Conservation (phyloP, 2,888 invertebrate species). For the Rotaria sp. region DNA sequence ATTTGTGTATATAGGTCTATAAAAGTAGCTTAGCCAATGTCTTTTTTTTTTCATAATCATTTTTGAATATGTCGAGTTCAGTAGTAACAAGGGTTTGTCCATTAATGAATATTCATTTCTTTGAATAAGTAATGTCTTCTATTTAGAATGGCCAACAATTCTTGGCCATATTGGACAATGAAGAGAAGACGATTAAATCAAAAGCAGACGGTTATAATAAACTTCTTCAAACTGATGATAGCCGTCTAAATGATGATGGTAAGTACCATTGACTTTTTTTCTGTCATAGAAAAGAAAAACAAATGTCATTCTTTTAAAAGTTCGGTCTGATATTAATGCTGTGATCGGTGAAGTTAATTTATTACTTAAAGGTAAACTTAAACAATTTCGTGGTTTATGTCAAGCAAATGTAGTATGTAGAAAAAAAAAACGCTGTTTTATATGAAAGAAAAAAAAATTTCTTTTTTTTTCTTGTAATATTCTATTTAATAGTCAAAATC, state of each 20-base stretch:
- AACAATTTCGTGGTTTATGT: conserved; percentile 79
- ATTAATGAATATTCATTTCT: not conserved
- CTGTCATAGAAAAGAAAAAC: not conserved
- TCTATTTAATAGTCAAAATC: not conserved
- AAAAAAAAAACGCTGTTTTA: too few species aligned
- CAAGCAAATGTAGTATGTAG: conserved; percentile 63
- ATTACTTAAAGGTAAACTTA: conserved; percentile 81
- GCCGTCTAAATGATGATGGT: not conserved
- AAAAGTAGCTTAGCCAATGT: not conserved
- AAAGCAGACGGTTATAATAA: not conserved
- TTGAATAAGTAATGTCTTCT: not conserved
- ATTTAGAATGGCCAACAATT: conserved; percentile 6
- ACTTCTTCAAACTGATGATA: not conserved
- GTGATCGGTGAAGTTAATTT: conserved; percentile 84
- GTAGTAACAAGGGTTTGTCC: not conserved
- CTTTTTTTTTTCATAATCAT: too few species aligned
- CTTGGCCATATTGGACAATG: not conserved
- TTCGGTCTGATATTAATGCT: conserved; percentile 73
- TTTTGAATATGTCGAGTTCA: not conserved
- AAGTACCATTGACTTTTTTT: not conserved
- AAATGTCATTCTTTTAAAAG: conserved; percentile 46
- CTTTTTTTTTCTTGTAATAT: not conserved
- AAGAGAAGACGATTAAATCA: not conserved
- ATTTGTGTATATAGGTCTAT: not conserved
- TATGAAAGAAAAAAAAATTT: too few species aligned